A percentile compares a stretch with the other conserved stretches of the same genome.
phyloP scores from a whole-genome alignment of 2,113 vertebrate species.

The Alouatta palliata region DNA sequence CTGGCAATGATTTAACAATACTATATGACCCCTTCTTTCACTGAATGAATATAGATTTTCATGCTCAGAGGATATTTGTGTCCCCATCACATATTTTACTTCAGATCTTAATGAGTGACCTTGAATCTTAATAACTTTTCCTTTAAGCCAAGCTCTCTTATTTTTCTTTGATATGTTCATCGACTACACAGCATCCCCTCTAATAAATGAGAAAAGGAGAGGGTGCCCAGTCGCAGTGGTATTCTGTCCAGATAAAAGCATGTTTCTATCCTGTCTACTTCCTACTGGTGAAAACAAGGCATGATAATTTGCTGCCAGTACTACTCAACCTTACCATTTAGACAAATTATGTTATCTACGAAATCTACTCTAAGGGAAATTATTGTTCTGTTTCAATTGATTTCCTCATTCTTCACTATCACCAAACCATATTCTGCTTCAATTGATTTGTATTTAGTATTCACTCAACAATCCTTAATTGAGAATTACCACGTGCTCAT shows the following conservation, averaged over 20 bases:
- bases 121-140: constrained; percentile 24
- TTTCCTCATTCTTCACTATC: constrained; percentile 56
- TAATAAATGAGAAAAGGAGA: constrained; percentile 13
- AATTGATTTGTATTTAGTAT: constrained; percentile 65
- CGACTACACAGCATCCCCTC: background rate
- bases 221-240: background rate
- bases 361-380: constrained; percentile 56
- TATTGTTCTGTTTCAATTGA: constrained; percentile 65
- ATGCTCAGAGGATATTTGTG: background rate
- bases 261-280: background rate
- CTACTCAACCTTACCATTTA: constrained; percentile 54
- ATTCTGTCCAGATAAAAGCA: background rate
- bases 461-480: constrained; percentile 63
- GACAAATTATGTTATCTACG: constrained; percentile 63
- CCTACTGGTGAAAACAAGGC: background rate
- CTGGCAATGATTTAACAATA: constrained; percentile 47
- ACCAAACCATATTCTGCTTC: constrained; percentile 55
- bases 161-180: constrained; percentile 17
- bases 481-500: constrained; percentile 6
- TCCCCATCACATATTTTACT: background rate
- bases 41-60: background rate
- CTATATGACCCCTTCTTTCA: background rate
- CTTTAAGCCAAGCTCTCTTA: background rate
- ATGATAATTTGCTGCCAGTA: constrained; percentile 31
- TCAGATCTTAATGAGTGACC: constrained; percentile 36